Evolutionary conservation across 2,113 vertebrate genomes (phyloP).

Genomic region (Calypte anna): DNA sequence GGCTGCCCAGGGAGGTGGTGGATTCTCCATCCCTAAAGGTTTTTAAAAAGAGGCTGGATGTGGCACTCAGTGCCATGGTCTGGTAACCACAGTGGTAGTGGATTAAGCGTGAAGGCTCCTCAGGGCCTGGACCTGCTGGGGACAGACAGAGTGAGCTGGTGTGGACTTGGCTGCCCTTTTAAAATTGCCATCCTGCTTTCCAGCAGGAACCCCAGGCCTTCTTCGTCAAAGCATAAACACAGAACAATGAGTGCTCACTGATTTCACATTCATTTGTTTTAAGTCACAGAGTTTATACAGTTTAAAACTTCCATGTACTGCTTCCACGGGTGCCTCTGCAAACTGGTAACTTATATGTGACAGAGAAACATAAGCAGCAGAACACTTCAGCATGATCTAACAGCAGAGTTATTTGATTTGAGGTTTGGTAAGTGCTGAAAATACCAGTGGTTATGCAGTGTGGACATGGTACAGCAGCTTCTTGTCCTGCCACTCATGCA

Average conservation of each 20-base stretch:
- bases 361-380: not conserved
- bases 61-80: no score
- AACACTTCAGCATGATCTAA: slow-evolving; percentile 7
- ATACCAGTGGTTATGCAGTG: not conserved
- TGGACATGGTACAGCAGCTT: not conserved
- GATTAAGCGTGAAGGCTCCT: not conserved
- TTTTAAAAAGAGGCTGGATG: no score
- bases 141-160: not conserved
- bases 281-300: not conserved
- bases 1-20: no score
- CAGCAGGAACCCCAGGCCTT: not conserved
- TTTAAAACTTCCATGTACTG: not conserved
- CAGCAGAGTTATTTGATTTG: not conserved
- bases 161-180: not conserved
- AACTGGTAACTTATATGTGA: not conserved
- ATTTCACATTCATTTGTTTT: not conserved
- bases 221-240: not conserved
- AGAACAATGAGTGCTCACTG: not conserved
- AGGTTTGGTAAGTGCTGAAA: not conserved
- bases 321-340: not conserved
- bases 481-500: fast-evolving
- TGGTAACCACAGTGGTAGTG: no score
- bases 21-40: no score
- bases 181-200: not conserved
- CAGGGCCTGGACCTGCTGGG: fast-evolving